Evolutionary conservation across 64 coral and sea anemone genomes (phyloP), one percentile per base, ranked within the genome.

Genomic region (Montipora sp.): DNA sequence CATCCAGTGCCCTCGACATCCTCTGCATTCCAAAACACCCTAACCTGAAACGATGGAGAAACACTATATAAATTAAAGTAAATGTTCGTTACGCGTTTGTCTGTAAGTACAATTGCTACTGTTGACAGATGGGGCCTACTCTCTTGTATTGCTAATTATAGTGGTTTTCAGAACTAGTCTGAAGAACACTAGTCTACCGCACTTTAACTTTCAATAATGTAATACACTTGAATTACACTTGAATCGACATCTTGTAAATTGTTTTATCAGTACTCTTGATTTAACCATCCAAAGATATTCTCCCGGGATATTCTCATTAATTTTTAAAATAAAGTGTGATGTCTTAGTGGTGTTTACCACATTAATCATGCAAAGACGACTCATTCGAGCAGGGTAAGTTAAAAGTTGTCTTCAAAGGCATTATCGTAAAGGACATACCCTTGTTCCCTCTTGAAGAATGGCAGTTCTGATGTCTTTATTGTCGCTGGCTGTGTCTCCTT

Each of bases 21-120:
- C 16, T 89, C 51, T 75, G 74, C 53, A 43, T 20, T 61, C 87
- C 87, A 89, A 51, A 89, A 89, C 16, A 77, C 75, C 16, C 18
- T 77, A 47, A 77, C 75, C 75, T 77, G 12, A 77, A 48, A 49
- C 1, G 5, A 77, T 48, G 75, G 24, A 36, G 43, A 8, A 8
- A 67, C 63, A 67, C 8, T 67, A 12, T 12, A 67, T 67, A 67
- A 67, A 67, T 67, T 67, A 8, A 67, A 67, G 63, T 36, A 67
- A 67, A 67, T 67, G 63, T 77, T 15, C 8, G 43, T 2, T 47
- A 5, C 18, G 13, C 45, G 15, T 15, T 66, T 66, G 4, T 66
- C 11, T 66, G 15, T 14, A 66, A 66, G 16, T 36, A 36, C 36
- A 36, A 36, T 36, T 36, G 36, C 36, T 59, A 59, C 57, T 9